Evolutionary conservation across 1,140 invertebrate species (phyloP).

Genomic region (Phymorhynchus buccinoides): DNA sequence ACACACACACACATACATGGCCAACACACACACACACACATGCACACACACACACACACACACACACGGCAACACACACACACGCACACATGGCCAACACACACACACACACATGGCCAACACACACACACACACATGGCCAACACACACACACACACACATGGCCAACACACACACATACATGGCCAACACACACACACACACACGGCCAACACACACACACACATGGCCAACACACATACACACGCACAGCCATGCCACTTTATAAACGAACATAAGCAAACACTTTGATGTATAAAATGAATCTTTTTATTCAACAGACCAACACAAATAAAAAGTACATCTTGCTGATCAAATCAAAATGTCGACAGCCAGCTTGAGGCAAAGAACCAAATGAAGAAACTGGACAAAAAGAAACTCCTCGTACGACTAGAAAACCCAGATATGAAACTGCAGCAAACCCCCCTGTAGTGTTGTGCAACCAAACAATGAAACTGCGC

Average conservation of each 20-base stretch:
- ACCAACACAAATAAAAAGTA: constrained; percentile 17
- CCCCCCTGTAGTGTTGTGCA: background rate
- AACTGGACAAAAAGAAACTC: constrained; percentile 20
- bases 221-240: background rate
- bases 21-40: no score
- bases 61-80: no score
- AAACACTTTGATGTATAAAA: background rate
- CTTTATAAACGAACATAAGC: background rate
- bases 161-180: background rate
- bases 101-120: background rate
- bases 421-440: constrained; percentile 21
- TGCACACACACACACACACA: no score
- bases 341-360: constrained; percentile 20
- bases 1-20: no score
- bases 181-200: background rate
- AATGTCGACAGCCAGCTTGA: constrained; percentile 15
- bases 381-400: background rate
- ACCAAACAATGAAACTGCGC: background rate
- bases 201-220: background rate
- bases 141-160: background rate
- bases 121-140: background rate
- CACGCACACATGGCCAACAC: no score
- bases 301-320: constrained; percentile 37
- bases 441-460: constrained; percentile 7
- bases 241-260: background rate